Evolutionary conservation across 2,113 vertebrate species (phyloP).

Genomic region (Orcinus orca): DNA sequence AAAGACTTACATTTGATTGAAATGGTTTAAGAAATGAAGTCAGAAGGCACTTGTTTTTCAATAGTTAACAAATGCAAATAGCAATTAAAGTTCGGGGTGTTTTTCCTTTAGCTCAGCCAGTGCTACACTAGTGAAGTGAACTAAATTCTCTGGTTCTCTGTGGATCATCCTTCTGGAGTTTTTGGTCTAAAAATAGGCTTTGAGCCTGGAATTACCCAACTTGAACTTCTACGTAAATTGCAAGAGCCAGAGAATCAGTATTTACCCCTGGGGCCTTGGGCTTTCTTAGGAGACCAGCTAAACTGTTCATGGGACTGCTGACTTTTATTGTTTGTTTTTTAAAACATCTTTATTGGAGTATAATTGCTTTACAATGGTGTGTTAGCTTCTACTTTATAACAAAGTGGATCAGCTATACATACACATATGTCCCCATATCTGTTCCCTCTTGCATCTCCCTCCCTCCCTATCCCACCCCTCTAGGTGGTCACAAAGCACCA

Average conservation of each 20-base stretch:
- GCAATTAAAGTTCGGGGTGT: neutral
- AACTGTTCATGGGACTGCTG: neutral
- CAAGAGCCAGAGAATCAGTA: neutral
- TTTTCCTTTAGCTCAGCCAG: neutral
- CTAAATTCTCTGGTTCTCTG: conserved; percentile 26
- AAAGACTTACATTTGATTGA: conserved; percentile 35
- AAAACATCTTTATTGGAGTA: too few species aligned
- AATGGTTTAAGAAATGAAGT: neutral
- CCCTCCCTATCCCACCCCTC: too few species aligned
- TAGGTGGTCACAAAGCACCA: too few species aligned
- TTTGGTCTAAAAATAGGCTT: conserved; percentile 46
- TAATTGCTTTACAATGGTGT: too few species aligned
- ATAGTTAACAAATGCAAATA: neutral
- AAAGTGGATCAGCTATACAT: too few species aligned
- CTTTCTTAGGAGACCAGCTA: neutral
- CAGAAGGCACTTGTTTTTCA: neutral
- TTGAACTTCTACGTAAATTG: neutral
- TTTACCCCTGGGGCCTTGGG: neutral
- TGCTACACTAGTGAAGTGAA: neutral
- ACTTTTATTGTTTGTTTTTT: neutral
- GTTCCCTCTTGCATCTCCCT: too few species aligned
- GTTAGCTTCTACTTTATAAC: too few species aligned
- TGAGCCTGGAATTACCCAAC: conserved; percentile 39
- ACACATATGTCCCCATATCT: too few species aligned
- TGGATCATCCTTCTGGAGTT: conserved; percentile 6